Conservation (phyloP, 2,113 vertebrate genomes). For the Lamprotornis superbus region DNA sequence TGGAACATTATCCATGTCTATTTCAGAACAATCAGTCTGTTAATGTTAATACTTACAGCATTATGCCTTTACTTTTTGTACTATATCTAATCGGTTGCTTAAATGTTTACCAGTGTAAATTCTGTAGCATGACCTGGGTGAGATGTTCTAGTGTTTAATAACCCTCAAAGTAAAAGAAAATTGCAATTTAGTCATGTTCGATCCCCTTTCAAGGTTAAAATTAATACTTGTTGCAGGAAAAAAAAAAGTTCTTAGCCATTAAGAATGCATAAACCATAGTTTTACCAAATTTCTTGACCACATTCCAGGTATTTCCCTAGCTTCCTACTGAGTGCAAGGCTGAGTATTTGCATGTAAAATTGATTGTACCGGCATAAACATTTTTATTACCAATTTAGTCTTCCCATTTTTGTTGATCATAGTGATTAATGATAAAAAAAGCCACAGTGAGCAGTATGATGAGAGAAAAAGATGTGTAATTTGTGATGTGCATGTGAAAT, state of each 20-base stretch:
- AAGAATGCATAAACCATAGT: background rate
- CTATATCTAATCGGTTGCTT: background rate
- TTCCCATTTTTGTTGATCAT: background rate
- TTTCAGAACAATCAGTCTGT: background rate
- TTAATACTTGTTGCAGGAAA: background rate
- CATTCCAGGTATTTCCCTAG: background rate
- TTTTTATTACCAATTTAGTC: background rate
- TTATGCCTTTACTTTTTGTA: background rate
- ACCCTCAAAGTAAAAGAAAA: background rate
- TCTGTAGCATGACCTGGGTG: background rate
- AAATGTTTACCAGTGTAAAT: background rate
- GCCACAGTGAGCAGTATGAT: background rate
- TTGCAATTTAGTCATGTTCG: background rate
- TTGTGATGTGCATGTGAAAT: background rate
- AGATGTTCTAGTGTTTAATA: background rate
- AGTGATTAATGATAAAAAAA: background rate
- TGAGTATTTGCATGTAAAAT: background rate
- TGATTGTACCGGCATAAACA: background rate
- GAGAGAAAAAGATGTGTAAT: background rate
- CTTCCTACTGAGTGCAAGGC: background rate
- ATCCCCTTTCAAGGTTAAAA: background rate
- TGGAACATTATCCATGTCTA: background rate
- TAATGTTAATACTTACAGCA: background rate
- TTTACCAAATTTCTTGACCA: background rate
- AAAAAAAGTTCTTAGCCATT: background rate